Base-by-base conservation (phyloP, 2,888 invertebrate species). In the Pardosa pseudoannulata region DNA sequence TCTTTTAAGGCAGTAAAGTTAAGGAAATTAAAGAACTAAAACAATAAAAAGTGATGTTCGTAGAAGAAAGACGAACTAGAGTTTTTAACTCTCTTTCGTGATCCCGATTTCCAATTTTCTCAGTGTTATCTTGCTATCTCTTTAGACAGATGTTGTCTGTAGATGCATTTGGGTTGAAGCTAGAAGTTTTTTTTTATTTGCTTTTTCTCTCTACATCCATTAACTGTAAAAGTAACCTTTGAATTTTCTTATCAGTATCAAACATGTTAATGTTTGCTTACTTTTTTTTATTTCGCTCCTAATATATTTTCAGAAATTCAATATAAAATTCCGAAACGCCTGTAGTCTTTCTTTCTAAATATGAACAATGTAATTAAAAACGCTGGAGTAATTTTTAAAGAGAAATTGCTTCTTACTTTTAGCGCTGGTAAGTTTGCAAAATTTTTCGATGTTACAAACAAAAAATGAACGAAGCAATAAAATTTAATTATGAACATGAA, bases 1-100 rank as follows among this genome's bases (percentile, higher is more conserved):
- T 75, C 68, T 74, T 81, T 74, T 68, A 73, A 80, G 67, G 46
- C 65, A 73, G 65, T 28, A 62, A 80, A 72, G 62, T 65, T 76
- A 76, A 76, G 76, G 65, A 76, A 67, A 46, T 75, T 64, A 23
- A 39, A 39, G 70, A 39, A 36, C 9, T 62, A 68, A 36, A 39
- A 68, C 36, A 68, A 36, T 5, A 23, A 68, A 64, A 19, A 29
- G 71, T 27, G 28, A 62, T 16, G 27, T 46, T 19, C 16, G 23
- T 27, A 56, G 56, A 70, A 79, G 68, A 79, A 36, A 56, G 46
- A 68, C 46, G 7, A 36, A 50, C 19, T 11, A 13, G 23, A n/a
- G 65, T 29, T 70, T 31, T 31, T 67, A 76, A 76, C 46, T 76
- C 39, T 76, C 67, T 62, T n/a, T 73, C 32, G 6, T 13, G 72